A percentile compares a stretch with the other conserved stretches of the same genome.
Conservation (phyloP, 2,113 vertebrate genomes). For the Python bivittatus region DNA sequence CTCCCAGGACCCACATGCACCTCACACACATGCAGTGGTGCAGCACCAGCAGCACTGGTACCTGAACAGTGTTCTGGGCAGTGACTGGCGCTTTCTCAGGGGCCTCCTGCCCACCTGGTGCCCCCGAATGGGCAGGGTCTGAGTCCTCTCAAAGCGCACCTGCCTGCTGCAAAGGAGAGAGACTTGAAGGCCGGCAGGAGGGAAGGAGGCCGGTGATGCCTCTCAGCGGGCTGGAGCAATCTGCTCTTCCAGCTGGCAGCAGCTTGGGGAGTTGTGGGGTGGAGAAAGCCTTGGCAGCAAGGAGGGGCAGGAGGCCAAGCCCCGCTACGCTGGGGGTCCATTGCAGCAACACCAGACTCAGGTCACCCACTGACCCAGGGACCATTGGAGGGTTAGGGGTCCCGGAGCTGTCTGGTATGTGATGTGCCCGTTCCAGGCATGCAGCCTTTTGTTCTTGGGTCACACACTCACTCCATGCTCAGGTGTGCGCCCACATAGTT, state of each 20-base stretch:
- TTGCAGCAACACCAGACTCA: background rate
- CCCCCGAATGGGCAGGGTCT: slow-evolving; percentile 89
- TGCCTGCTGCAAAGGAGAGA: slow-evolving; percentile 83
- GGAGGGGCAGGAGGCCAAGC: background rate
- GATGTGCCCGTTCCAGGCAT: background rate
- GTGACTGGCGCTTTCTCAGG: slow-evolving; percentile 85
- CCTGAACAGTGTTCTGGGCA: slow-evolving; percentile 96
- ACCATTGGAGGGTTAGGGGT: background rate
- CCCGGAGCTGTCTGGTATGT: background rate
- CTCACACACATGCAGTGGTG: slow-evolving; percentile 65
- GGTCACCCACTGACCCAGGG: background rate
- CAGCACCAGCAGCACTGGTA: slow-evolving; percentile 69
- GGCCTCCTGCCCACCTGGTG: slow-evolving; percentile 82
- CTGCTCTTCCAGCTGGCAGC: background rate
- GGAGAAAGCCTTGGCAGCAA: background rate
- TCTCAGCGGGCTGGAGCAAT: background rate
- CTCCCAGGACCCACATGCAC: slow-evolving; percentile 8
- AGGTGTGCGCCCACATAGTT: background rate
- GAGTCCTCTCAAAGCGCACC: slow-evolving; percentile 93
- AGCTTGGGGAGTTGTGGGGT: background rate
- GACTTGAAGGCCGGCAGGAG: slow-evolving; percentile 54
- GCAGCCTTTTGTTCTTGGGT: background rate
- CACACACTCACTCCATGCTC: background rate
- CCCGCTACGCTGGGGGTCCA: background rate
- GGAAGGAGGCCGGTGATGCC: background rate